Evolutionary conservation across 2,797 vertebrate species (phyloP).

Genomic region (Helarctos malayanus): DNA sequence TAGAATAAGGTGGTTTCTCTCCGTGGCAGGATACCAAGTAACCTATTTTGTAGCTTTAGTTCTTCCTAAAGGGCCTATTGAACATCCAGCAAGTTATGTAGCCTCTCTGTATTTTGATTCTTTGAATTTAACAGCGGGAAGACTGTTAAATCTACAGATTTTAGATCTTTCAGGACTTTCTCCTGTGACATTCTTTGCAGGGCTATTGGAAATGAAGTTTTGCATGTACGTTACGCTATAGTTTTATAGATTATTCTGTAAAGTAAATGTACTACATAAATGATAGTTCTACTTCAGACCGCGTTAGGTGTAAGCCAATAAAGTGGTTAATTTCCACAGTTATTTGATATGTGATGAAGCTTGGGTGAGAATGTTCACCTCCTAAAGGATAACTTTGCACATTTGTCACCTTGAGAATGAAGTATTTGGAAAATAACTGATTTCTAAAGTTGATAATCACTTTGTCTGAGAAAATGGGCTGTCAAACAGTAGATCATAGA

Average conservation of each 20-base stretch:
- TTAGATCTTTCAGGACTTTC: not conserved
- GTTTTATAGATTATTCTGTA: slow-evolving; percentile 16
- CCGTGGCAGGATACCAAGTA: not conserved
- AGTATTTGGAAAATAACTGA: slow-evolving; percentile 21
- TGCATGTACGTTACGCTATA: not conserved
- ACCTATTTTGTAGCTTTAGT: not conserved
- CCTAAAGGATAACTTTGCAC: not conserved
- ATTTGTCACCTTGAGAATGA: not conserved
- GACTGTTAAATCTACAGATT: not conserved
- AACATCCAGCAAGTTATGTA: not conserved
- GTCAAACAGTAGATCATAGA: not conserved
- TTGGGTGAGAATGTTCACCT: slow-evolving; percentile 18
- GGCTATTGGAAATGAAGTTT: slow-evolving; percentile 41
- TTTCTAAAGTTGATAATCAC: not conserved
- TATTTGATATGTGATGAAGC: not conserved
- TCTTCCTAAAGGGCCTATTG: not conserved
- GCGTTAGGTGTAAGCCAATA: not conserved
- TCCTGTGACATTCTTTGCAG: not conserved
- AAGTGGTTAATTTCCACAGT: slow-evolving; percentile 42
- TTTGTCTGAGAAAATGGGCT: slow-evolving; percentile 48
- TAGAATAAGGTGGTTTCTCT: not conserved
- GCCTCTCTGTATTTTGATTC: not conserved
- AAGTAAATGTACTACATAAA: not conserved
- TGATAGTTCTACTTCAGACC: slow-evolving; percentile 11
- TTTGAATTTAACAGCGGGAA: not conserved